Evolutionary conservation across 2,888 invertebrate genomes (phyloP), one percentile per base, ranked within the genome.

Genomic region (Athrips mouffetella): DNA sequence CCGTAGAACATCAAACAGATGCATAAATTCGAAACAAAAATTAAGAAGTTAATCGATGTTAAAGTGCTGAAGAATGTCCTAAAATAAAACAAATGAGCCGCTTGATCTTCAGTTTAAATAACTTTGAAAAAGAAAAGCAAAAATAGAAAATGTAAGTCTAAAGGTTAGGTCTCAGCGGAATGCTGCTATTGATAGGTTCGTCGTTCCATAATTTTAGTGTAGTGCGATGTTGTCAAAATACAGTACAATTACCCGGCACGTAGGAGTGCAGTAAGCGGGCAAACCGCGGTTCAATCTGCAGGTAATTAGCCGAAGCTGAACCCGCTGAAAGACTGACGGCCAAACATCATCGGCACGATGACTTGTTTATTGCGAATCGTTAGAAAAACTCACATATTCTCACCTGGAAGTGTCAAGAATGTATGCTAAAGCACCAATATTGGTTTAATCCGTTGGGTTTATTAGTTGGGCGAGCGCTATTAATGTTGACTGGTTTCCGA

Each of bases 311-410:
- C 70, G 70, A 60, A 67, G 65, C 72, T 72, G 67, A 66, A 66
- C 71, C 54, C 61, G 82, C 63, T 77, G 80, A 84, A 72, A 80
- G 81, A 85, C 76, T 79, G 84, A 82, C 82, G 76, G 63, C 57
- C 49, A 57, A 57, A 55, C 51, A 61, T 67, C 65, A 62, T 57
- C 61, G 59, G 57, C 64, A 57, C 70, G 76, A 76, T 70, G 76
- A 80, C 74, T 81, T 76, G 76, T 80, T 79, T 82, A 80, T 78
- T 76, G 71, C 69, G 57, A 69, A 64, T 60, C 69, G 71, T 69
- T 72, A 62, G 8, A 21, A 69, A 73, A 72, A 65, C 64, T 64
- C 62, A 54, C 49, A 62, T 65, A 66, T 72, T 70, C 63, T 64
- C 68, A 70, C 65, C 63, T 66, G 58, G 73, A 70, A 67, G 62